Conservation (phyloP, 2,888 invertebrate genomes). For the Lutraria lutraria region DNA sequence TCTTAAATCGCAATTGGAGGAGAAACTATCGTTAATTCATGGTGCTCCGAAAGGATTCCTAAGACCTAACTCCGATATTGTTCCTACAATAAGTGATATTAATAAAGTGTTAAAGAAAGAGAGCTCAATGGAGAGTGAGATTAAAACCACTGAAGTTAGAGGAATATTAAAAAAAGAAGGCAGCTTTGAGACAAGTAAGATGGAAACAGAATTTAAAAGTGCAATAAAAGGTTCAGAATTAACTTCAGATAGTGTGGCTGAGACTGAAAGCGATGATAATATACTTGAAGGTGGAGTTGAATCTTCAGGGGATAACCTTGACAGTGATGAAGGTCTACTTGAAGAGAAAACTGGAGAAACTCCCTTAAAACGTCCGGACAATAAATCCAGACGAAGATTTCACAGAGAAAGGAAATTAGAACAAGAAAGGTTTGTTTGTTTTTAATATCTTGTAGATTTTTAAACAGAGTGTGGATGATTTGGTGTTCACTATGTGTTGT, state of each 20-base stretch:
- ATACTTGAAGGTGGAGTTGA: conserved; percentile 38
- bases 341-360: conserved; percentile 38
- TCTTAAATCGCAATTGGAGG: conserved; percentile 69
- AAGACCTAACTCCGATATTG: conserved; percentile 68
- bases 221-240: conserved; percentile 44
- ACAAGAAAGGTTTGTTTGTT: conserved; percentile 59
- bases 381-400: conserved; percentile 59
- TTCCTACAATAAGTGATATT: conserved; percentile 67
- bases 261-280: conserved; percentile 48
- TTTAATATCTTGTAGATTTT: neutral
- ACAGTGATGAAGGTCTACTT: conserved; percentile 67
- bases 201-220: conserved; percentile 67
- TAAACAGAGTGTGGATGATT: no score
- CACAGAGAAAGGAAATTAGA: conserved; percentile 58
- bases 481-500: no score
- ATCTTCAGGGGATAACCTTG: conserved; percentile 67
- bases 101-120: conserved; percentile 74
- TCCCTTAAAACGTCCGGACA: conserved; percentile 38
- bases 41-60: conserved; percentile 73
- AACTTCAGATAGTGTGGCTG: conserved; percentile 42
- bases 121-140: conserved; percentile 33
- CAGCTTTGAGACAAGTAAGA: conserved; percentile 73
- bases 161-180: conserved; percentile 78
- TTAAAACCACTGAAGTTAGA: conserved; percentile 65
- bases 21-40: conserved; percentile 57